Evolutionary conservation across 2,797 vertebrate genomes (phyloP).

Genomic region (Pempheris klunzingeri): DNA sequence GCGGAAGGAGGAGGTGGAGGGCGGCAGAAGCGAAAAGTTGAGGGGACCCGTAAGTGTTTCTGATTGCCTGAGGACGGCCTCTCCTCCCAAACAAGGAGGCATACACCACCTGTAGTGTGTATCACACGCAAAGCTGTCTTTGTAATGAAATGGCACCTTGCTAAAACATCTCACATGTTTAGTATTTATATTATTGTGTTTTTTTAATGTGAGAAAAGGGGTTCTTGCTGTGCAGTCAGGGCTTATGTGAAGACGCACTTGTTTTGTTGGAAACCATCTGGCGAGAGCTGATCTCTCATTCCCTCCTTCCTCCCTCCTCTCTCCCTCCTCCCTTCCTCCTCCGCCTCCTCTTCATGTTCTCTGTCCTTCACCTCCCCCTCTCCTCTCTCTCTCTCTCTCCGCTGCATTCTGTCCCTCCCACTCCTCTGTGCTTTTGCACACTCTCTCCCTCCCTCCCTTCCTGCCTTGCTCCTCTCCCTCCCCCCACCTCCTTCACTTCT

Average conservation of each 20-base stretch:
- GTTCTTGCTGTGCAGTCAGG: conserved; percentile 41
- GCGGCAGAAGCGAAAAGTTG: conserved; percentile 80
- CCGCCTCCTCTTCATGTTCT: conserved; percentile 79
- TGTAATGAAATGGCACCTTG: not conserved
- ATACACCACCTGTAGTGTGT: conserved; percentile 10
- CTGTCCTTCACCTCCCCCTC: conserved; percentile 80
- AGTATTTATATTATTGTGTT: conserved; percentile 1
- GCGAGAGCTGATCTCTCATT: conserved; percentile 79
- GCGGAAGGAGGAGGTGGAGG: conserved; percentile 67
- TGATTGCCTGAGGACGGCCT: not conserved
- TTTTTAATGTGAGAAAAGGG: conserved; percentile 14
- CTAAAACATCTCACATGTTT: not conserved
- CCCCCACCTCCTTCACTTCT: conserved; percentile 43
- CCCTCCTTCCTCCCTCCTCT: conserved; percentile 42
- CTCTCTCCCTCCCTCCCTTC: conserved; percentile 56
- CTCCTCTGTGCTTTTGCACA: conserved; percentile 76
- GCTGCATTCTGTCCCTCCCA: conserved; percentile 81
- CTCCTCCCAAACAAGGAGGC: not conserved
- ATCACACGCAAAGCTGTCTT: not conserved
- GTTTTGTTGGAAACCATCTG: conserved; percentile 86
- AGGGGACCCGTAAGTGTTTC: conserved; percentile 77
- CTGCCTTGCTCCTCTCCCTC: conserved; percentile 44
- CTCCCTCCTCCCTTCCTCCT: conserved; percentile 60
- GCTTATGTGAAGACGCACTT: conserved; percentile 76
- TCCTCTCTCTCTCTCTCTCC: conserved; percentile 57